Evolutionary conservation across 1,140 invertebrate genomes (phyloP).

Genomic region (Drosophila kepulauana): DNA sequence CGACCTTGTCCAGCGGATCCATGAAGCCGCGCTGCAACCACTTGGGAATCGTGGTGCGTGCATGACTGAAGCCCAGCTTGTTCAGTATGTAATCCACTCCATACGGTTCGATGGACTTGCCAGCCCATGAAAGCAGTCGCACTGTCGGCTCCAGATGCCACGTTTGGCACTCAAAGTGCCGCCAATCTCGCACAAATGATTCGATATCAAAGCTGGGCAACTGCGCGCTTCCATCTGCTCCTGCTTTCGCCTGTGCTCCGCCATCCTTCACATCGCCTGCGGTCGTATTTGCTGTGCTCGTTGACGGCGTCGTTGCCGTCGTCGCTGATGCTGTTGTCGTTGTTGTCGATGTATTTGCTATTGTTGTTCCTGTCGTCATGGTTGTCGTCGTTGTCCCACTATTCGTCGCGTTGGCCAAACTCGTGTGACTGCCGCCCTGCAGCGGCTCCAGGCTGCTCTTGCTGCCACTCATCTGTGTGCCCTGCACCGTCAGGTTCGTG

Average conservation of each 20-base stretch:
- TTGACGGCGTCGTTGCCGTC: conserved; percentile 21
- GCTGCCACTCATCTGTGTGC: conserved; percentile 67
- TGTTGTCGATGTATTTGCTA: conserved; percentile 19
- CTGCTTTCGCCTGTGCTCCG: conserved; percentile 12
- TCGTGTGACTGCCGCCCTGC: conserved; percentile 73
- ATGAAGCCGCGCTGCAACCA: conserved; percentile 99
- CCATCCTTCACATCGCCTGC: conserved; percentile 52
- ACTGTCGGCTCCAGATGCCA: conserved; percentile 99
- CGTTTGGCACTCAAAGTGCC: conserved; percentile 97
- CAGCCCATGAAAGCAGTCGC: conserved; percentile 96
- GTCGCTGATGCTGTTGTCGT: conserved; percentile 27
- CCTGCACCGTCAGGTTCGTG: conserved; percentile 68
- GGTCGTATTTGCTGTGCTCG: conserved; percentile 16
- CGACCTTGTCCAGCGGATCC: conserved; percentile 96
- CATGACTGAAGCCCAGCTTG: conserved; percentile 98
- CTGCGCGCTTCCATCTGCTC: conserved; percentile 7
- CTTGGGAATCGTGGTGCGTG: conserved; percentile 98
- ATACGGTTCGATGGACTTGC: conserved; percentile 98
- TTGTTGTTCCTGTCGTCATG: conserved; percentile 16
- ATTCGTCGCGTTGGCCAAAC: conserved; percentile 48
- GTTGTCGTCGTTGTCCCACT: conserved; percentile 36
- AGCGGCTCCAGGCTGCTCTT: conserved; percentile 69
- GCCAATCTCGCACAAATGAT: conserved; percentile 88
- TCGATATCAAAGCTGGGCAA: conserved; percentile 77
- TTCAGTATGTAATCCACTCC: conserved; percentile 99